Evolutionary conservation across 2,113 vertebrate species (phyloP).

Genomic region (Cyanoramphus novaezelandiae): DNA sequence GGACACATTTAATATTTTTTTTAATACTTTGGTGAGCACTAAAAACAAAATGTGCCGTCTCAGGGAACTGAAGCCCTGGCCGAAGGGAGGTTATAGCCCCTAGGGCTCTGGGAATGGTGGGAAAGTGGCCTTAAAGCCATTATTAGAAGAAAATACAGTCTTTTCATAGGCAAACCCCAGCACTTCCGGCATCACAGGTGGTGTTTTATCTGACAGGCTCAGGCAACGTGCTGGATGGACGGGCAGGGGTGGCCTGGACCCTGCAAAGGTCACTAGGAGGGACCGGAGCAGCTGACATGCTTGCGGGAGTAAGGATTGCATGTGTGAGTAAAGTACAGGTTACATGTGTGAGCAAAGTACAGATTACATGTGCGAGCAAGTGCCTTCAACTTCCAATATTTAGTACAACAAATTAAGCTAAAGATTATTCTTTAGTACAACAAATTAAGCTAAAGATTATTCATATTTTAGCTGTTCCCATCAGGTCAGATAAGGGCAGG

Average conservation of each 20-base stretch:
- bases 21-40: not conserved
- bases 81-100: rapidly evolving
- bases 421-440: not conserved
- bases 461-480: not conserved
- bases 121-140: not conserved
- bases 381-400: not conserved
- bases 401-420: not conserved
- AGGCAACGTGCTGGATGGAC: not conserved
- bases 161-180: not conserved
- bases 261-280: not conserved
- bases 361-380: not conserved
- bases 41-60: too few species aligned
- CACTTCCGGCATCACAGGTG: too few species aligned
- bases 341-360: not conserved
- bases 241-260: not conserved
- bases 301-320: not conserved
- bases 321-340: not conserved
- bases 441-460: not conserved
- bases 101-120: not conserved
- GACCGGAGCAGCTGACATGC: rapidly evolving
- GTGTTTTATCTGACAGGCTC: not conserved
- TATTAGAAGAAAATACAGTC: not conserved
- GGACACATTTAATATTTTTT: not conserved
- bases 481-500: not conserved
- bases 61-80: not conserved